Percentiles rank a stretch among this genome's conserved stretches.
Conservation (phyloP, 2,797 vertebrate genomes). For the Coracias cyanogaster region DNA sequence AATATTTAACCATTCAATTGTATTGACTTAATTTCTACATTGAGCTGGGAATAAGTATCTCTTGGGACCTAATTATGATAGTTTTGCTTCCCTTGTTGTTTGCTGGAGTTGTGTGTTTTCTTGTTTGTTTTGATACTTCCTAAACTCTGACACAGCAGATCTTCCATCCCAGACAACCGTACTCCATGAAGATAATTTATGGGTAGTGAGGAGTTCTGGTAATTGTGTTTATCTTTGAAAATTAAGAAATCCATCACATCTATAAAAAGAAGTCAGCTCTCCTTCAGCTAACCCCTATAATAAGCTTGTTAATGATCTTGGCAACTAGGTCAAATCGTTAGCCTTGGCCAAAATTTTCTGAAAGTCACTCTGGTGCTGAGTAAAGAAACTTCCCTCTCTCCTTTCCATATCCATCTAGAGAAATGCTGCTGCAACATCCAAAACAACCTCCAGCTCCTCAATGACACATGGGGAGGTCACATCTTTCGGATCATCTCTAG, state of each 20-base stretch:
- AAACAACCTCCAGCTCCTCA: not conserved
- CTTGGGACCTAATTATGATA: constrained; percentile 42
- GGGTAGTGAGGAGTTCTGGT: not conserved
- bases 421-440: not conserved
- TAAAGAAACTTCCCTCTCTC: not conserved
- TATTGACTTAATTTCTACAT: constrained; percentile 44
- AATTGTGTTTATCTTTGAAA: constrained; percentile 1
- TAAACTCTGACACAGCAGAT: constrained; percentile 4
- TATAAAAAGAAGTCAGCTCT: not conserved
- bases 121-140: not conserved
- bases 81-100: constrained; percentile 25
- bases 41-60: not conserved
- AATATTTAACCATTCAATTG: constrained; percentile 57
- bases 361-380: not conserved
- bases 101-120: not conserved
- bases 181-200: not conserved
- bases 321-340: not conserved
- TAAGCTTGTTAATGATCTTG: not conserved
- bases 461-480: rapidly evolving
- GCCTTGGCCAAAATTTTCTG: not conserved
- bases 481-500: not conserved
- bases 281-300: not conserved
- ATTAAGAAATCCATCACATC: not conserved
- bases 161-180: not conserved
- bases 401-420: not conserved